Evolutionary conservation across 2,113 vertebrate genomes (phyloP).

Genomic region (Chrysochloris asiatica): DNA sequence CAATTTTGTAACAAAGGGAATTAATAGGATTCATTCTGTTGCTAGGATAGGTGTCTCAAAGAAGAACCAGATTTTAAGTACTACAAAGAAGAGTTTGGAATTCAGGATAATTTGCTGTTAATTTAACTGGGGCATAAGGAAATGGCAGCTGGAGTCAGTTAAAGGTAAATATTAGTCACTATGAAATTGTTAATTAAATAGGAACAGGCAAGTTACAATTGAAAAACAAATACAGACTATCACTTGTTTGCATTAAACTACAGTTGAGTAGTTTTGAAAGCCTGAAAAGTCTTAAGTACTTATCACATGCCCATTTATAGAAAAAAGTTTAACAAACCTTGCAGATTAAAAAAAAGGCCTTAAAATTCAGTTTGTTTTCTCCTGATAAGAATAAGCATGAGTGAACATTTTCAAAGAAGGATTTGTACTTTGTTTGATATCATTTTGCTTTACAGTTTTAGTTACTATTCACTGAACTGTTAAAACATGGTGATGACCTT

Average conservation of each 20-base stretch:
- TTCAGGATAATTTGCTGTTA: background rate
- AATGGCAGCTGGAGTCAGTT: background rate
- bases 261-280: too few species aligned
- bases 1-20: too few species aligned
- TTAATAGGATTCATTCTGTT: too few species aligned
- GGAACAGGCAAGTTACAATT: background rate
- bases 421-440: rapidly evolving
- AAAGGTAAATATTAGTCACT: background rate
- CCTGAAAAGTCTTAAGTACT: background rate
- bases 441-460: background rate
- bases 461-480: too few species aligned
- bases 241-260: background rate
- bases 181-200: background rate
- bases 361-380: background rate
- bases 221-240: background rate
- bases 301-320: too few species aligned
- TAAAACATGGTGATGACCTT: too few species aligned
- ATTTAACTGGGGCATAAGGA: background rate
- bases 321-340: background rate
- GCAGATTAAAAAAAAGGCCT: background rate
- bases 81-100: background rate
- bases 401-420: background rate
- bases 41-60: background rate
- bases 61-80: background rate
- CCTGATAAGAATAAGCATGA: background rate